Conservation (phyloP, 2,888 invertebrate species). For the Rhopalosiphum nymphaeae region DNA sequence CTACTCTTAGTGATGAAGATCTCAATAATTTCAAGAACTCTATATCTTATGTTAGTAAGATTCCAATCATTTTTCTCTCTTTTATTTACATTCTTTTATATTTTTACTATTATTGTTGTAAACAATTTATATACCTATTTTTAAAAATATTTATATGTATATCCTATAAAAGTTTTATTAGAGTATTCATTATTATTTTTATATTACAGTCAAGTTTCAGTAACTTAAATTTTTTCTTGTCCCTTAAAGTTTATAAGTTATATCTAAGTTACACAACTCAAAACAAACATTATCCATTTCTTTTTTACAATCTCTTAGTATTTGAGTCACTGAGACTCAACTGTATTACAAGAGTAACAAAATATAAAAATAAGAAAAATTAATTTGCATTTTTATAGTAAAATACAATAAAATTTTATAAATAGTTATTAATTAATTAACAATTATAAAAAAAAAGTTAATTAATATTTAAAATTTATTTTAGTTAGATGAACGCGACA, state of each 20-base stretch:
- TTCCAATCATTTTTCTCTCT: background rate
- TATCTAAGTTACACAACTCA: background rate
- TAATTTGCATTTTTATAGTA: background rate
- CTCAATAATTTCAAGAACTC: conserved; percentile 52
- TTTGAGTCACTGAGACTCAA: no score
- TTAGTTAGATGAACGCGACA: conserved; percentile 82
- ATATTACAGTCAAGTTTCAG: background rate
- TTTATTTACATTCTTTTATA: background rate
- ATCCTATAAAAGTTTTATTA: background rate
- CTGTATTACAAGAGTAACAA: no score
- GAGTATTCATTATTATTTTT: background rate
- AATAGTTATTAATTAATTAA: background rate
- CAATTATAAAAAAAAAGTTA: background rate
- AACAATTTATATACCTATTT: background rate
- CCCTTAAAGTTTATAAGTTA: background rate
- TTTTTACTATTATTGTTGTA: background rate
- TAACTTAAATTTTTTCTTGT: background rate
- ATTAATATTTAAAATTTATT: conserved; percentile 68
- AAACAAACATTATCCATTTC: background rate
- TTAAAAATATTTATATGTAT: background rate
- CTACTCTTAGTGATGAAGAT: conserved; percentile 54
- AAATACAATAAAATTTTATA: background rate
- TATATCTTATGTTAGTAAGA: conserved; percentile 59
- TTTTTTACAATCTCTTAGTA: no score
- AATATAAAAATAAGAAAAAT: background rate